Percentiles rank a stretch among this genome's conserved stretches.
Conservation (phyloP, 2,888 invertebrate genomes). For the Heliconius charithonia region DNA sequence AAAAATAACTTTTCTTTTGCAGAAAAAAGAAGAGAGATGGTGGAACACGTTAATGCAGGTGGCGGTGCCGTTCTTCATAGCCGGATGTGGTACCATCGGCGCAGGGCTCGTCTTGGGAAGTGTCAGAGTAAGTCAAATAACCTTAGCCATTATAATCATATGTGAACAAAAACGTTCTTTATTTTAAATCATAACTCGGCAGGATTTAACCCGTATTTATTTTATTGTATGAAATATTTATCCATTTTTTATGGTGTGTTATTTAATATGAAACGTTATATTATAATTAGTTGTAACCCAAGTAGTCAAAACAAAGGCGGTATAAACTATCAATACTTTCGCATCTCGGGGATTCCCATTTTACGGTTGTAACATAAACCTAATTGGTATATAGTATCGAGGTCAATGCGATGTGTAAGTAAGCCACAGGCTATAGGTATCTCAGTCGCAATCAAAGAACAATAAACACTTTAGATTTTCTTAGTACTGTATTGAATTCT, state of each 20-base stretch:
- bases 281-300: not conserved
- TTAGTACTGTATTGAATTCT: conserved; percentile 14
- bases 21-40: conserved; percentile 86
- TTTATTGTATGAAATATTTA: not conserved
- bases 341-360: conserved; percentile 18
- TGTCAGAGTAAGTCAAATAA: conserved; percentile 88
- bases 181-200: not conserved
- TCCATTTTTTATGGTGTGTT: not conserved
- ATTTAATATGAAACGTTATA: not conserved
- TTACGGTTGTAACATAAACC: conserved; percentile 15
- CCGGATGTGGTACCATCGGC: conserved; percentile 97
- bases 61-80: conserved; percentile 96
- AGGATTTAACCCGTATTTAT: not conserved
- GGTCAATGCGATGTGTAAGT: conserved; percentile 23
- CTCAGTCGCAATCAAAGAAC: conserved; percentile 26
- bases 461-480: conserved; percentile 31
- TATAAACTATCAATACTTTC: not conserved
- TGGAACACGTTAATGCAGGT: conserved; percentile 92
- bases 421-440: conserved; percentile 23
- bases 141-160: no score
- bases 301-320: not conserved
- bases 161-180: no score
- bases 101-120: conserved; percentile 95
- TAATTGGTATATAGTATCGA: conserved; percentile 26
- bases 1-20: not conserved